phyloP scores from a whole-genome alignment of 2,797 vertebrate genomes.

The Lutjanus argentimaculatus region DNA sequence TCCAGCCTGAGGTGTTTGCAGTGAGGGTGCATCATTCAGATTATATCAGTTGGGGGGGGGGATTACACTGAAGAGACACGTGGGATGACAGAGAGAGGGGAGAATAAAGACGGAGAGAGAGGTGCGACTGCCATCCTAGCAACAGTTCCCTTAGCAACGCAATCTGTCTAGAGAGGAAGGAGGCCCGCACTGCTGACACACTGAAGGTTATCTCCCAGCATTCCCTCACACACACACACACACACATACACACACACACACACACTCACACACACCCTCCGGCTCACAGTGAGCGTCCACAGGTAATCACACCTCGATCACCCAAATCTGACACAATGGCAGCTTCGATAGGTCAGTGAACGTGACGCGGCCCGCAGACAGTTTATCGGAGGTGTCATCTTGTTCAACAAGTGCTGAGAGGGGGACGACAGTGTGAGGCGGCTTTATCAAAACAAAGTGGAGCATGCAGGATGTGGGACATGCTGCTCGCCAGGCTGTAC shows the following conservation, averaged over 20 bases:
- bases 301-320: constrained; percentile 51
- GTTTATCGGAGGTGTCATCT: constrained; percentile 37
- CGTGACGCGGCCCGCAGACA: not conserved
- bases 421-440: not conserved
- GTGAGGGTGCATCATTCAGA: constrained; percentile 37
- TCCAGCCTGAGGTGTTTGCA: constrained; percentile 29
- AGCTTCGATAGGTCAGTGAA: constrained; percentile 42
- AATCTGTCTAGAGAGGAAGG: constrained; percentile 80
- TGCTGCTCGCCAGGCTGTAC: constrained; percentile 21
- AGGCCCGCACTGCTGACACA: constrained; percentile 72
- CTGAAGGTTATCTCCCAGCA: constrained; percentile 77
- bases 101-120: constrained; percentile 61
- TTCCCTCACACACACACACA: constrained; percentile 49
- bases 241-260: constrained; percentile 37
- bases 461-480: constrained; percentile 34
- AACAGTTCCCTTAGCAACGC: constrained; percentile 86
- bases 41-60: constrained; percentile 26
- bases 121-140: constrained; percentile 80
- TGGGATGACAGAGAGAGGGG: constrained; percentile 41
- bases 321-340: constrained; percentile 37
- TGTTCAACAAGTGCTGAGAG: constrained; percentile 44
- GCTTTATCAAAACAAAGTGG: constrained; percentile 42
- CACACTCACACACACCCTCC: not conserved
- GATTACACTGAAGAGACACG: constrained; percentile 64
- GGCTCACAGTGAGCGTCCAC: constrained; percentile 5